Evolutionary conservation across 1,140 invertebrate species (phyloP), one percentile per base, ranked within the genome.

Genomic region (Ericerus pela): DNA sequence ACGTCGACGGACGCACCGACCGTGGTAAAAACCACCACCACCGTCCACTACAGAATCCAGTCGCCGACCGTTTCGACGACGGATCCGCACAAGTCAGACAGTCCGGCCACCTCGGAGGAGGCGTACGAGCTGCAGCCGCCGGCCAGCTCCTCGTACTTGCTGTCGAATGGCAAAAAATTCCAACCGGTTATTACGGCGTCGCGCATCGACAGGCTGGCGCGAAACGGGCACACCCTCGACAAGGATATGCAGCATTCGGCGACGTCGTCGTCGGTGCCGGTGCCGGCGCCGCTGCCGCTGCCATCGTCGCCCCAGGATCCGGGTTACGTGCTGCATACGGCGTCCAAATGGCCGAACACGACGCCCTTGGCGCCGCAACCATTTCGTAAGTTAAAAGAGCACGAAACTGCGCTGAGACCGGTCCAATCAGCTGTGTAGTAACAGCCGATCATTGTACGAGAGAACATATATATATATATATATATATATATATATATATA

Each of bases 291-390:
- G n/a, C n/a, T n/a, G n/a, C n/a, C n/a, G n/a, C n/a, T n/a, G n/a
- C 57, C 59, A 12, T 53, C 47, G 27, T 56, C 60, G 0, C 54
- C 60, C 12, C 56, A 58, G 20, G 51, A 57, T 47, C 61, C 61
- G 11, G 61, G 61, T 4, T 62, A 62, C 12, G 61, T 62, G 2
- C 33, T 62, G 11, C 58, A 58, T 43, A 62, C 61, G 1, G 61
- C 55, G 1, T 60, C 58, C 0, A 55, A 58, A 14, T 60, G 59
- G 61, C 53, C 54, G n/a, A 55, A 55, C 27, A 41, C 53, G 33
- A 53, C 31, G 10, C 38, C 47, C 5, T 16, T 18, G n/a, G 24
- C 24, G 4, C 26, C 54, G 10, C 52, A 47, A 16, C 26, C 41
- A 10, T 47, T 24, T 47, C 41, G 26, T 12, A 18, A 47, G 16